Percentiles rank a stretch among this genome's conserved stretches.
Conservation (phyloP, 2,888 invertebrate genomes). For the Miltochrista miniata region DNA sequence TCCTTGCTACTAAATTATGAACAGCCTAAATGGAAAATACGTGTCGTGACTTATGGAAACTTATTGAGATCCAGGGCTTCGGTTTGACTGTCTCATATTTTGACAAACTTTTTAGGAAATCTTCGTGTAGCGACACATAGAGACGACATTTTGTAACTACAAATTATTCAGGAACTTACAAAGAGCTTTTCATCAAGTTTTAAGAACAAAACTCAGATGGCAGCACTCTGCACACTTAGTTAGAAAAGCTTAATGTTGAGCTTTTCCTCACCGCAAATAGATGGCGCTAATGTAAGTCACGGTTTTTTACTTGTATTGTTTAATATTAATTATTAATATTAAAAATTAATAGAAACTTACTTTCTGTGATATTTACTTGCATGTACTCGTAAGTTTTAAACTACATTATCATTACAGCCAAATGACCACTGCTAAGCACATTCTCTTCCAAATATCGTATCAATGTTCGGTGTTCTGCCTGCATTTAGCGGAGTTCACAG, state of each 20-base stretch:
- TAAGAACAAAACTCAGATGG: slow-evolving; percentile 23
- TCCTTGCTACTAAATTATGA: slow-evolving; percentile 20
- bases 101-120: too few relatives aligned
- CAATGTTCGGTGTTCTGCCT: too few relatives aligned
- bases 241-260: slow-evolving; percentile 2
- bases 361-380: too few relatives aligned
- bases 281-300: slow-evolving; percentile 35
- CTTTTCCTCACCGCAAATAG: slow-evolving; percentile 5
- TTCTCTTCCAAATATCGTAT: too few relatives aligned
- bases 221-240: slow-evolving; percentile 9
- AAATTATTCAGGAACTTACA: slow-evolving; percentile 3
- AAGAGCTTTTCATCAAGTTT: slow-evolving; percentile 13
- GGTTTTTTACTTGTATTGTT: too few relatives aligned
- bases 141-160: slow-evolving; percentile 5
- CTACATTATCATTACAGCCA: too few relatives aligned
- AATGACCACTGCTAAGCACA: too few relatives aligned
- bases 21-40: slow-evolving; percentile 27
- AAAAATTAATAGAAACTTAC: too few relatives aligned
- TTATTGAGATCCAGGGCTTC: too few relatives aligned
- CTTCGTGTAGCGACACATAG: slow-evolving; percentile 25
- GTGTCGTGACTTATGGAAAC: slow-evolving; percentile 19
- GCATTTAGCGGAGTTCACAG: too few relatives aligned
- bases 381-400: too few relatives aligned
- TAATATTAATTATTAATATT: too few relatives aligned
- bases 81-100: background rate